Conservation (phyloP, 2,888 invertebrate species). For the Chouioia cunea region DNA sequence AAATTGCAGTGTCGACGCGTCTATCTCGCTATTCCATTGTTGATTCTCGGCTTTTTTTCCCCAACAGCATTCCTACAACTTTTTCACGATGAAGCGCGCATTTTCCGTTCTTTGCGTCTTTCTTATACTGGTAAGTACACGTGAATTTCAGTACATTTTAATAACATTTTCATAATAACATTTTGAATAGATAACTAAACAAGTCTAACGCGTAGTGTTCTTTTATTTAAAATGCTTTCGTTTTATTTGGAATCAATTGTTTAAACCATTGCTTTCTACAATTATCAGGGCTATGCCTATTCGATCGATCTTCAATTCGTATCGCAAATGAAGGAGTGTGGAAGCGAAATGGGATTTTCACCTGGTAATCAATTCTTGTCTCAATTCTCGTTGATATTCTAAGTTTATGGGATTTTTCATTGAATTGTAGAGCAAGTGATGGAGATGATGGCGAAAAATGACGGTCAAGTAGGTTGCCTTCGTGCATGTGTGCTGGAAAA, state of each 20-base stretch:
- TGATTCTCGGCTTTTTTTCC: too few species aligned
- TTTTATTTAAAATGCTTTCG: too few species aligned
- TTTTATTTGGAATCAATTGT: too few species aligned
- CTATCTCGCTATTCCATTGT: too few species aligned
- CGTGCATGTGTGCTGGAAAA: constrained; percentile 32
- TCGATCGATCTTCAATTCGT: neutral
- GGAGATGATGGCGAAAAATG: neutral
- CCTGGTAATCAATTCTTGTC: constrained; percentile 5
- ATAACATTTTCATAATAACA: too few species aligned
- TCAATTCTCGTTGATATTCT: too few species aligned
- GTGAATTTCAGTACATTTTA: too few species aligned
- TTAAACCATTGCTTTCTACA: too few species aligned
- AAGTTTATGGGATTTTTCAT: neutral
- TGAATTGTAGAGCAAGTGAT: constrained; percentile 26
- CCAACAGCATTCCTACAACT: too few species aligned
- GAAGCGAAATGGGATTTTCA: constrained; percentile 20
- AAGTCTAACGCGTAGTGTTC: too few species aligned
- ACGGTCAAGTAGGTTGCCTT: constrained; percentile 25
- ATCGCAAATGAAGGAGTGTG: constrained; percentile 19
- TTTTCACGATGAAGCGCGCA: constrained; percentile 16
- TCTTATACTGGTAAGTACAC: constrained; percentile 12
- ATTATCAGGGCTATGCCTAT: too few species aligned
- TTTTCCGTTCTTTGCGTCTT: neutral
- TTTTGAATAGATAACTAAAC: too few species aligned
- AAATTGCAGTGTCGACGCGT: constrained; percentile 17